These are phyloP conservation scores for Drosophila tsacasi DNA, from an alignment of 1,140 invertebrate species.

Conservation along the genomic window DNA sequence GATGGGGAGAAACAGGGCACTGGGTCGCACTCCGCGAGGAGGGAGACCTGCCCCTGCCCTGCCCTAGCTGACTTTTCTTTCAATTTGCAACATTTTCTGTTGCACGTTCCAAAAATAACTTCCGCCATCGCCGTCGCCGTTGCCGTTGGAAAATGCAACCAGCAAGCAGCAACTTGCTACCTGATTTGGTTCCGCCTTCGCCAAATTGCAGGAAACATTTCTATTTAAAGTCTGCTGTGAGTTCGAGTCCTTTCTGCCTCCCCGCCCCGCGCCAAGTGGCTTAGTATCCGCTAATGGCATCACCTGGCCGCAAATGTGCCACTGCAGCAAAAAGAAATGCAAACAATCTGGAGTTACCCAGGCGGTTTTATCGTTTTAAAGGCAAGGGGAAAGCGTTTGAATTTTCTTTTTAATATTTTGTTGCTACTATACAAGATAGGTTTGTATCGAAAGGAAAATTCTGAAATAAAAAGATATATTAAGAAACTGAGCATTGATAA, in stretches of 20 bases:
- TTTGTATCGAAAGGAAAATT: neutral
- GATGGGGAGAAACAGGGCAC: slow-evolving; percentile 21
- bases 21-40: slow-evolving; percentile 22
- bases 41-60: neutral
- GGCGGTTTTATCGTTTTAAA: neutral
- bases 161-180: slow-evolving; percentile 34
- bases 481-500: rapidly evolving
- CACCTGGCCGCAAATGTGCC: slow-evolving; percentile 29
- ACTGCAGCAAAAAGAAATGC: slow-evolving; percentile 10
- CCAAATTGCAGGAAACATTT: slow-evolving; percentile 78
- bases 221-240: slow-evolving; percentile 63
- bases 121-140: slow-evolving; percentile 50
- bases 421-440: neutral
- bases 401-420: neutral
- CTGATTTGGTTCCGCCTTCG: slow-evolving; percentile 66
- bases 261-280: slow-evolving; percentile 7
- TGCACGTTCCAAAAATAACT: slow-evolving; percentile 81
- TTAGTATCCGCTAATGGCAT: slow-evolving; percentile 49
- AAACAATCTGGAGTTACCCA: neutral
- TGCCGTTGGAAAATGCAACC: slow-evolving; percentile 5
- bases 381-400: neutral
- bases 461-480: neutral
- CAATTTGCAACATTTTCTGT: slow-evolving; percentile 80
- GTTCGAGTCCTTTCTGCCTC: slow-evolving; percentile 8
- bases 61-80: slow-evolving; percentile 63